Base-by-base conservation (phyloP, 1,140 invertebrate genomes). In the Polyergus mexicanus region DNA sequence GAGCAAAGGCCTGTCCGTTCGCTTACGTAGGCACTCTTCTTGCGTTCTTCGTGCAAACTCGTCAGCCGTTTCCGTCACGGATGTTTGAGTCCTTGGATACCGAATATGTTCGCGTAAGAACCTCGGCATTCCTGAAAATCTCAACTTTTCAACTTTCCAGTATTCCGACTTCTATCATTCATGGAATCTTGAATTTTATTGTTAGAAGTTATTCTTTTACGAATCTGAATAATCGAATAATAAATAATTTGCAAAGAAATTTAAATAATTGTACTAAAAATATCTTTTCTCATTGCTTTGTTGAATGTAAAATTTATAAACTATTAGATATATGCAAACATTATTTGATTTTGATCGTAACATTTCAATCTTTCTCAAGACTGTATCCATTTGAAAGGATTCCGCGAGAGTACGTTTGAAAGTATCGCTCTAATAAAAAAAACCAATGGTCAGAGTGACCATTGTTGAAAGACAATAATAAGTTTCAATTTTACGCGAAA, bases 1-100 rank as follows among this genome's bases (percentile, higher is more conserved):
- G 47, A 44, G 68, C 63, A 19, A 80, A 56, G 62, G 62, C 65
- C 13, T 11, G 38, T 72, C 38, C 51, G 3, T 84, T 86, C 60
- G 69, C 80, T 74, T 35, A 62, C 78, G 58, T 41, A 65, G 68
- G 25, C 60, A 66, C 32, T 72, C 58, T 71, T 86, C 44, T 86
- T 38, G 58, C 63, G 60, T 71, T 65, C 62, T 51, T 51, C 71
- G 41, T 28, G 38, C 47, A 83, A 75, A 78, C 54, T n/a, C 54
- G 68, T 41, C 54, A 71, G 54, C 66, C 68, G 78, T 83, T 83
- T 83, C 68, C 54, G 66, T 81, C 66, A 60, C 66, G 78, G 68
- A 72, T 62, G 78, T 72, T 60, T 62, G 68, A 83, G 78, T 72
- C 78, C 68, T 78, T 78, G 75, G 41, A 78, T 13, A 22, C 6